A percentile compares a stretch with the other conserved stretches of the same genome.
phyloP scores from a whole-genome alignment of 2,888 invertebrate species.

The Nomada ferruginata region DNA sequence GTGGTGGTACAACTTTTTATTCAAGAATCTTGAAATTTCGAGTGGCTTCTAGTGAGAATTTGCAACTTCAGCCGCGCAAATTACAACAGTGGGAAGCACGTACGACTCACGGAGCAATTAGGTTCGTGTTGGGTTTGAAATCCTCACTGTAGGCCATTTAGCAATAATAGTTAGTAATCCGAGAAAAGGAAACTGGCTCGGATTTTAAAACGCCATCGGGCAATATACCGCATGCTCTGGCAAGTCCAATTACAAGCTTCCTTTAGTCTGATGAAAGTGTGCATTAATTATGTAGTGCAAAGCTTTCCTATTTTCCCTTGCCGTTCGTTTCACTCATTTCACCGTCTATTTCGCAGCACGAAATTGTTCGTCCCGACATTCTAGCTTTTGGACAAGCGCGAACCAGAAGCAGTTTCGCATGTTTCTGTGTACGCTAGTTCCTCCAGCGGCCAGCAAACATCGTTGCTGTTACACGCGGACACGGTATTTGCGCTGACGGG shows the following conservation, averaged over 20 bases:
- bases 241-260: slow-evolving; percentile 39
- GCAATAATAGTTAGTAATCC: not conserved
- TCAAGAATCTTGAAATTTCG: no score
- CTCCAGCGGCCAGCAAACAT: slow-evolving; percentile 6
- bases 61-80: not conserved
- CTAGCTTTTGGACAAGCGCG: slow-evolving; percentile 34
- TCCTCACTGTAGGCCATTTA: not conserved
- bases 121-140: not conserved
- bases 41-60: not conserved
- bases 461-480: not conserved
- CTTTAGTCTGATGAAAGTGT: slow-evolving; percentile 32
- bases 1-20: no score
- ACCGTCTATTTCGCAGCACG: slow-evolving; percentile 8
- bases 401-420: not conserved
- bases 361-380: slow-evolving; percentile 38
- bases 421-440: not conserved
- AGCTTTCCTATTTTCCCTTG: slow-evolving; percentile 24
- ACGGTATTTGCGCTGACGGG: slow-evolving; percentile 12
- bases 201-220: not conserved
- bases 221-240: slow-evolving; percentile 14
- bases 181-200: not conserved
- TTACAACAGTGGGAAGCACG: not conserved
- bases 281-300: slow-evolving; percentile 51
- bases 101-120: not conserved
- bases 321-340: not conserved